Evolutionary conservation across 2,113 vertebrate genomes (phyloP).

Genomic region (Terrapene triunguis): DNA sequence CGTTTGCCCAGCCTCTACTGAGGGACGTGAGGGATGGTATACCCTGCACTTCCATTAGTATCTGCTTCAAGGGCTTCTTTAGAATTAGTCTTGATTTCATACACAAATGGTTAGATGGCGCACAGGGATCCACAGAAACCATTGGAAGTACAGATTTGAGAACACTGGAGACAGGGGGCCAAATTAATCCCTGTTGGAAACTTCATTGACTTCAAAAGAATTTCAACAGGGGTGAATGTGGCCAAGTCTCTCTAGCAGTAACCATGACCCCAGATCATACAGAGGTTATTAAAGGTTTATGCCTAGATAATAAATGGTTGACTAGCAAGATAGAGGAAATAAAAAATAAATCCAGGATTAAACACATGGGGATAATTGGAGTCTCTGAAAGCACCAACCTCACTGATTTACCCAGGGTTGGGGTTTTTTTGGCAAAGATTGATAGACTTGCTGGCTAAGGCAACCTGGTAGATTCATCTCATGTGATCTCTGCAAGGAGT

Average conservation of each 20-base stretch:
- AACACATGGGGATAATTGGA: not conserved
- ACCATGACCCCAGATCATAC: not conserved
- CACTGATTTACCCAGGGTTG: not conserved
- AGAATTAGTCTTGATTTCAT: not conserved
- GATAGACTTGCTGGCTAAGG: not conserved
- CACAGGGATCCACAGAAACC: not conserved
- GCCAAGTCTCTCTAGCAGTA: not conserved
- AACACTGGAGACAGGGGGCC: not conserved
- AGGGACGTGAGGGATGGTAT: not conserved
- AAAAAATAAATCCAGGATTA: slow-evolving; percentile 10
- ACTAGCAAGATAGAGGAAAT: slow-evolving; percentile 14
- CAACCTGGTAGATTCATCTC: not conserved
- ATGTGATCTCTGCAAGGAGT: not conserved
- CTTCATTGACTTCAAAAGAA: not conserved
- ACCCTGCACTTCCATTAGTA: not conserved
- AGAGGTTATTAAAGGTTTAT: not conserved
- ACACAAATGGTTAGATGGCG: not conserved
- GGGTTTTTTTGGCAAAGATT: not conserved
- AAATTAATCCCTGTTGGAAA: not conserved
- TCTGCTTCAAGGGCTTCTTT: not conserved
- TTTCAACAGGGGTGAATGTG: not conserved
- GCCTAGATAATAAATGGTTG: not conserved
- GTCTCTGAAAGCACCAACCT: not conserved
- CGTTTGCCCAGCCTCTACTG: not conserved
- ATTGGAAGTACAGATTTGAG: not conserved